Base-by-base conservation (phyloP, 2,797 vertebrate genomes). In the Netta rufina region DNA sequence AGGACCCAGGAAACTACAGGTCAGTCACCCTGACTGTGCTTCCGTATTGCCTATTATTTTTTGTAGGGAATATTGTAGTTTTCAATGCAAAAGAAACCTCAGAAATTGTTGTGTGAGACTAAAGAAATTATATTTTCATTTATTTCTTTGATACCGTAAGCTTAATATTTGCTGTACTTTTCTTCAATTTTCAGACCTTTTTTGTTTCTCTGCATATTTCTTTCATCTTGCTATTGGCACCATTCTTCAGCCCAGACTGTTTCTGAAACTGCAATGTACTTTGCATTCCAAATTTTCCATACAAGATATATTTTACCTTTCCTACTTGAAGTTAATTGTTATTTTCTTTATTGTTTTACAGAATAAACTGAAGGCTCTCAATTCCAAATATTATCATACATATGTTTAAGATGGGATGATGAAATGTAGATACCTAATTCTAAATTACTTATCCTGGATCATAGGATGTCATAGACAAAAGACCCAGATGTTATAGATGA, bases 401-500 rank as follows among this genome's bases (percentile, higher is more conserved):
- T 43, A 39, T n/a, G 19, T 58, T 51, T 30, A 17, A 11, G 3
- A 27, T 57, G 2, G 32, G 47, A 36, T 43, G 33, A 43, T 19
- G 17, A 67, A 76, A 76, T 49, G 9, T 27, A 53, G 19, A n/a
- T 70, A 39, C 25, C 6, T 45, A 41, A 53, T 41, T 80, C 11
- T 76, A 49, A 58, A 58, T 13, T 33, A 22, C 47, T 76, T 72
- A 69, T 12, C 7, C 49, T 38, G 38, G 7, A 36, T 43, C 30
- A 33, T 1, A 62, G 53, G 7, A 5, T 38, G 9, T 41, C 33
- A 47, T 22, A 62, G 60, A 53, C 0, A 0, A 43, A 91, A 64
- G 3, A 9, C 56, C 15, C 45, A 27, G 0, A 0, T 75, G 11
- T 54, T 13, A 1, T 4, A 6, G 2, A 32, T 21, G 54, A 54